These are phyloP conservation scores for Pipa parva DNA, from an alignment of 2,113 vertebrate species.

Conservation along the genomic window DNA sequence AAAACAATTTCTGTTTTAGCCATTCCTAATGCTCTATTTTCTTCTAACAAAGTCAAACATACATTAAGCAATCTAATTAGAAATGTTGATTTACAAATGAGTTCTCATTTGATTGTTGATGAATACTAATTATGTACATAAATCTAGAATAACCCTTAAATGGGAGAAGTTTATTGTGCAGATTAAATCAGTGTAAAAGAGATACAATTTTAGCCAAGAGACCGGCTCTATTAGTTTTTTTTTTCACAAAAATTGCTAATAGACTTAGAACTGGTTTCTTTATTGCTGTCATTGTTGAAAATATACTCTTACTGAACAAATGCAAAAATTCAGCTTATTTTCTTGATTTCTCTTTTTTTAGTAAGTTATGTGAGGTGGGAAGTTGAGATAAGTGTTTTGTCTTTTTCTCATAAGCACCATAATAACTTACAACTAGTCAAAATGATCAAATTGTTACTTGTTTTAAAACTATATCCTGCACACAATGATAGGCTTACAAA, in stretches of 20 bases:
- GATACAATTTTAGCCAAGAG: conserved; percentile 22
- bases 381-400: no score
- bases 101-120: conserved; percentile 40
- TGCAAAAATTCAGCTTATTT: no score
- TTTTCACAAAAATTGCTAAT: conserved; percentile 24
- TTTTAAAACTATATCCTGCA: no score
- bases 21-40: neutral
- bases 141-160: conserved; percentile 44
- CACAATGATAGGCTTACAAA: no score
- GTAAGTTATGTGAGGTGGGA: no score
- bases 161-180: conserved; percentile 27
- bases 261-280: neutral
- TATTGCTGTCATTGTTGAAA: no score
- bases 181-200: conserved; percentile 31
- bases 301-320: no score
- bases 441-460: no score
- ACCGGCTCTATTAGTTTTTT: conserved; percentile 20
- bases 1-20: neutral
- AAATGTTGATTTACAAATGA: conserved; percentile 42
- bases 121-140: conserved; percentile 42
- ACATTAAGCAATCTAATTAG: conserved; percentile 45
- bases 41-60: conserved; percentile 31
- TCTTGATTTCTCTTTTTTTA: no score
- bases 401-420: no score
- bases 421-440: no score